phyloP scores from a whole-genome alignment of 2,797 vertebrate genomes.

The Rallus crepitans region DNA sequence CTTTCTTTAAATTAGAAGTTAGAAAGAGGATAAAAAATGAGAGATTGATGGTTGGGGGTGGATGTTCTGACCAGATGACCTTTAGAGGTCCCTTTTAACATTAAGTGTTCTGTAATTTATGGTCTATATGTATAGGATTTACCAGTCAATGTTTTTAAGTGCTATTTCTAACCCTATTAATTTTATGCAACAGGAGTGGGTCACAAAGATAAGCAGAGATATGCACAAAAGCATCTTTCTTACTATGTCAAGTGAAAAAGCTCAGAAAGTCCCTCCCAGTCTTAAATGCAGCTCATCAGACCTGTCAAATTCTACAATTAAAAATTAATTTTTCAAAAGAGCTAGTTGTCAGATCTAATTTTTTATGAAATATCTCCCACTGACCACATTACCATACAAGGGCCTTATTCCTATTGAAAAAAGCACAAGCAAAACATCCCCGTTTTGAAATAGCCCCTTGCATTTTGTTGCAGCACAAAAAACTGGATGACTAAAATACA shows the following conservation, averaged over 20 bases:
- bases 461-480: not conserved
- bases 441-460: not conserved
- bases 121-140: not conserved
- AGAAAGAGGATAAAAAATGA: not conserved
- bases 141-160: not conserved
- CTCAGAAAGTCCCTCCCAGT: not conserved
- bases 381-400: not conserved
- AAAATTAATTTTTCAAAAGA: not conserved
- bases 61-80: not conserved
- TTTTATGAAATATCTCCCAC: not conserved
- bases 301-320: not conserved
- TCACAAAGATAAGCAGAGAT: not conserved
- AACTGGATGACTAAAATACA: not conserved
- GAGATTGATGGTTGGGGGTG: not conserved
- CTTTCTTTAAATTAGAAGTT: not conserved
- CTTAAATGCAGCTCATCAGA: not conserved
- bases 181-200: not conserved
- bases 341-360: not conserved
- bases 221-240: not conserved
- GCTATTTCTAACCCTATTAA: not conserved
- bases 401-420: not conserved
- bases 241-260: not conserved
- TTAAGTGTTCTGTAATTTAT: not conserved
- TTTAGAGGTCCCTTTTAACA: accelerated
- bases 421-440: not conserved